These are phyloP conservation scores for Solea solea DNA, from an alignment of 2,113 vertebrate species.

Conservation along the genomic window DNA sequence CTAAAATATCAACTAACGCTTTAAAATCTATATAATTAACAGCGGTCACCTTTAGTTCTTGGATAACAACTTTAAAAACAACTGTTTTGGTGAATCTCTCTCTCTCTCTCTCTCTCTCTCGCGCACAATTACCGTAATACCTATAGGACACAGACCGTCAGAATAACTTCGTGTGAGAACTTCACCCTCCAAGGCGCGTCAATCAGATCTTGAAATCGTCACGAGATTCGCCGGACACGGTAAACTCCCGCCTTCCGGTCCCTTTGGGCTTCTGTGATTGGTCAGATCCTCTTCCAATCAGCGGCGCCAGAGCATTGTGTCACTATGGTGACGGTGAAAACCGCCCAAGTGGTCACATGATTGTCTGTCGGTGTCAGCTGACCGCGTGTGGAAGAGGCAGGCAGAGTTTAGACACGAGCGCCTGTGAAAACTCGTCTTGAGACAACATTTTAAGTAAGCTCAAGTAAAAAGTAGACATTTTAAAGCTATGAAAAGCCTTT, in stretches of 20 bases:
- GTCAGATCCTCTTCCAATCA: conserved; percentile 60
- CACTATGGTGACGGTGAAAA: conserved; percentile 64
- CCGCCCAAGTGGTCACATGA: conserved; percentile 69
- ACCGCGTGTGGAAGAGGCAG: neutral
- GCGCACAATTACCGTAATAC: conserved; percentile 54
- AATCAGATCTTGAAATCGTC: conserved; percentile 2
- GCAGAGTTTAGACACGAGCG: neutral
- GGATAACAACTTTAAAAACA: too few relatives aligned
- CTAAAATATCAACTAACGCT: too few relatives aligned
- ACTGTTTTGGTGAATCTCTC: neutral
- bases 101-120: neutral
- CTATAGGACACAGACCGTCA: neutral
- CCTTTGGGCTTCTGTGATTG: conserved; percentile 36
- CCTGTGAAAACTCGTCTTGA: neutral
- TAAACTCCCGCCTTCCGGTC: conserved; percentile 39
- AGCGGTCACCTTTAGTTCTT: too few relatives aligned
- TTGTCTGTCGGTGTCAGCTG: conserved; percentile 32
- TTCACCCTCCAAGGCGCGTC: neutral
- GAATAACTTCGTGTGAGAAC: neutral
- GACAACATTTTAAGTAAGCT: accelerated
- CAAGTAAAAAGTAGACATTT: neutral
- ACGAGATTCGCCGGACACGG: neutral
- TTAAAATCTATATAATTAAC: too few relatives aligned
- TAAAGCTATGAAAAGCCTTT: accelerated
- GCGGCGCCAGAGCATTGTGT: conserved; percentile 21